These are phyloP conservation scores for Geococcyx californianus DNA, from an alignment of 2,113 vertebrate genomes.

Conservation along the genomic window DNA sequence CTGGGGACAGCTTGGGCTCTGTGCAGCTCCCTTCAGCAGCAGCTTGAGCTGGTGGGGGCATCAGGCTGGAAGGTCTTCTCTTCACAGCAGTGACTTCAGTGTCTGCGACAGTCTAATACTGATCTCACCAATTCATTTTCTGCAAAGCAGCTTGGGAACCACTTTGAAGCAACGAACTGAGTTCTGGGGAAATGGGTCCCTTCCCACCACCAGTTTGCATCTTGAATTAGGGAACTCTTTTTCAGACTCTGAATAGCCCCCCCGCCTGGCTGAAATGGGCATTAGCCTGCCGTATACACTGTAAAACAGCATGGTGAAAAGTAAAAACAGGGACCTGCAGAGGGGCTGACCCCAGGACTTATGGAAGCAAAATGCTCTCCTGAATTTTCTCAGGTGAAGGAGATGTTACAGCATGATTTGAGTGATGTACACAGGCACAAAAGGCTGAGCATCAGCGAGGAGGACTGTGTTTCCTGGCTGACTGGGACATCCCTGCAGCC, in stretches of 20 bases:
- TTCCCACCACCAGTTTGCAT: neutral
- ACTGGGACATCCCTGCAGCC: neutral
- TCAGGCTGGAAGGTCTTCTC: neutral
- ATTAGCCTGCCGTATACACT: neutral
- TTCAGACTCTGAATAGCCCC: neutral
- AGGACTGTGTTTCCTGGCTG: neutral
- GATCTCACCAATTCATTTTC: neutral
- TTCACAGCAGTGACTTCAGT: neutral
- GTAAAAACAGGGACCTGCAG: accelerated
- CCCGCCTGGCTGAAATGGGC: neutral
- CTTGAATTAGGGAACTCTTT: neutral
- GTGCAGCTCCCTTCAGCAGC: neutral
- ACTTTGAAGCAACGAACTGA: neutral
- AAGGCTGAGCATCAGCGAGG: neutral
- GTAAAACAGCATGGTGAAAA: neutral
- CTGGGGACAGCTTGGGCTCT: neutral
- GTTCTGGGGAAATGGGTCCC: neutral
- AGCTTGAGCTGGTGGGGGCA: neutral
- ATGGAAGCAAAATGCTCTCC: neutral
- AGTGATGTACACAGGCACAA: neutral
- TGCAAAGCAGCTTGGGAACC: neutral
- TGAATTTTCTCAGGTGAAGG: neutral
- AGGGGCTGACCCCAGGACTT: neutral
- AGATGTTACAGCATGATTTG: neutral
- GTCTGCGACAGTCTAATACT: neutral